Evolutionary conservation across 2,888 invertebrate genomes (phyloP).

Genomic region (Epiblema foenella): DNA sequence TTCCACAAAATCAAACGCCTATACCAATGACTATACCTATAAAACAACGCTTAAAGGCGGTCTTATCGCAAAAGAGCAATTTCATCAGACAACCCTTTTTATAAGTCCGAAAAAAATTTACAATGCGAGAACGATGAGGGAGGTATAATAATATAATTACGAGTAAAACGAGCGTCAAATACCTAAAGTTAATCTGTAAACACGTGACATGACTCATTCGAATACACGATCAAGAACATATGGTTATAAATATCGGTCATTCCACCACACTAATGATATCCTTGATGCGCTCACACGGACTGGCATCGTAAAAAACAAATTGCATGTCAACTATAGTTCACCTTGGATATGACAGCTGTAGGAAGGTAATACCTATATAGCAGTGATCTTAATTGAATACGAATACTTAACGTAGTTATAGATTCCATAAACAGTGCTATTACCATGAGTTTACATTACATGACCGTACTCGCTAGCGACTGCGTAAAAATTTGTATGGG

Average conservation of each 20-base stretch:
- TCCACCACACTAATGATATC: background rate
- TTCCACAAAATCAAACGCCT: too few relatives aligned
- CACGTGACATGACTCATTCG: constrained; percentile 14
- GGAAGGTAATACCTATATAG: background rate
- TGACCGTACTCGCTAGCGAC: too few relatives aligned
- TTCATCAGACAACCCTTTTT: too few relatives aligned
- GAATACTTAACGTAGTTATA: background rate
- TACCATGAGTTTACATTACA: too few relatives aligned
- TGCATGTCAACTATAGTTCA: background rate
- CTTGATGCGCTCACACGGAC: background rate
- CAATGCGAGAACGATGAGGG: too few relatives aligned
- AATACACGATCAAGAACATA: background rate
- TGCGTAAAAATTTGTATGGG: too few relatives aligned
- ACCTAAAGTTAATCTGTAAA: constrained; percentile 5
- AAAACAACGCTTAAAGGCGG: too few relatives aligned
- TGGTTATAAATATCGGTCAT: constrained; percentile 15
- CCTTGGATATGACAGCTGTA: background rate
- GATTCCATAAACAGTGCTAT: too few relatives aligned
- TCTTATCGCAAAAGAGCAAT: too few relatives aligned
- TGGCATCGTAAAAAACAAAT: background rate
- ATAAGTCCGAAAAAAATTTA: too few relatives aligned
- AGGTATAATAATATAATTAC: background rate
- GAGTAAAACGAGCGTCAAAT: constrained; percentile 8
- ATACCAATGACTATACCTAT: too few relatives aligned
- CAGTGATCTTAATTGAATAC: background rate